A percentile compares a stretch with the other conserved stretches of the same genome.
These are phyloP conservation scores for Leptopterna dolabrata DNA, from an alignment of 2,888 invertebrate species.

Conservation along the genomic window DNA sequence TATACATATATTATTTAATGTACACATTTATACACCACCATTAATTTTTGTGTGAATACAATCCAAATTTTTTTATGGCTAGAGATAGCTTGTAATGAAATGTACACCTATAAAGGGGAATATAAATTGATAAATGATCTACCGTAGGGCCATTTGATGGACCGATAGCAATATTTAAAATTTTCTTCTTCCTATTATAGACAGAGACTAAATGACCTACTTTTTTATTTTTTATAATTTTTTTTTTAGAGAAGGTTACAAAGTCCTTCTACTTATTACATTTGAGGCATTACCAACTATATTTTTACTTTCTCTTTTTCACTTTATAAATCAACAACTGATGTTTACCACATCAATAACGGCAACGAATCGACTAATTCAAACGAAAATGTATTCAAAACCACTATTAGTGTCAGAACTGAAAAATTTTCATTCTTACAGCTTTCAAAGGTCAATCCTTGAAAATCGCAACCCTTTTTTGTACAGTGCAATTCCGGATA, in stretches of 20 bases:
- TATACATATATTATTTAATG: conserved; percentile 63
- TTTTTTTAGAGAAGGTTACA: neutral
- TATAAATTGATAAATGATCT: neutral
- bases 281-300: conserved; percentile 54
- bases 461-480: neutral
- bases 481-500: neutral
- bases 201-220: conserved; percentile 21
- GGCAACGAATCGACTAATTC: neutral
- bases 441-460: neutral
- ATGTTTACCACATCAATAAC: neutral
- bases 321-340: neutral
- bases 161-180: conserved; percentile 5
- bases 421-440: neutral
- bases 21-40: conserved; percentile 64
- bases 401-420: neutral
- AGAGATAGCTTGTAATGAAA: conserved; percentile 33
- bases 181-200: neutral
- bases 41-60: conserved; percentile 53
- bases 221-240: neutral
- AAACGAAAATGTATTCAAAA: neutral
- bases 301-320: neutral
- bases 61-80: conserved; percentile 34
- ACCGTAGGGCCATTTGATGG: conserved; percentile 36
- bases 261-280: conserved; percentile 57
- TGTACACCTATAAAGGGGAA: conserved; percentile 54